These are phyloP conservation scores for Macroglossus sobrinus DNA, from an alignment of 2,113 vertebrate species.

Conservation along the genomic window DNA sequence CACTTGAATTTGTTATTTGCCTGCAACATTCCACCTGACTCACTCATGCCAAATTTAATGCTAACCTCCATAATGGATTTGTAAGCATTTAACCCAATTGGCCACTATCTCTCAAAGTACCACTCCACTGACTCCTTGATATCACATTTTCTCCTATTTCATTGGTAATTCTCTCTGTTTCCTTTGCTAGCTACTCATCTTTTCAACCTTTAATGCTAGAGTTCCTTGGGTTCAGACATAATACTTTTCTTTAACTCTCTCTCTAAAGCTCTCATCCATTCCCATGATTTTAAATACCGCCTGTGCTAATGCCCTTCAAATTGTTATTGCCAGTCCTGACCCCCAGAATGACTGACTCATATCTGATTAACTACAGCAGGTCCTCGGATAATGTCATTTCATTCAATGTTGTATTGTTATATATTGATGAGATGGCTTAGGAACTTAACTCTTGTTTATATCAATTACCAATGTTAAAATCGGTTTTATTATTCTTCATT, in stretches of 20 bases:
- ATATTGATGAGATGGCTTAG: neutral
- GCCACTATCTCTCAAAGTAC: neutral
- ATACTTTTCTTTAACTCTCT: neutral
- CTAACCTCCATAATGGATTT: neutral
- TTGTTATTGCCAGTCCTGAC: neutral
- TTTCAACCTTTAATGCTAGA: neutral
- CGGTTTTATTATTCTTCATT: neutral
- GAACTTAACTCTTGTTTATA: too few species aligned
- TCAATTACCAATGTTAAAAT: neutral
- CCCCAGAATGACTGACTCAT: neutral
- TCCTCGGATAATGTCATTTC: neutral
- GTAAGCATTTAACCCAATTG: neutral
- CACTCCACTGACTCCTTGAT: neutral
- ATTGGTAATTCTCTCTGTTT: neutral
- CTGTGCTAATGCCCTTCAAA: neutral
- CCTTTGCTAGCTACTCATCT: neutral
- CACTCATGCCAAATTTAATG: neutral
- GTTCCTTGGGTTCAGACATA: neutral
- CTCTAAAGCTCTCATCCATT: neutral
- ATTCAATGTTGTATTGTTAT: neutral
- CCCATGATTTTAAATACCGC: neutral
- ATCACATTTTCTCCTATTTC: neutral
- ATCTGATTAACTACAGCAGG: neutral
- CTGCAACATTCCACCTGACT: neutral
- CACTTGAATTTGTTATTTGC: neutral